A percentile compares a stretch with the other conserved stretches of the same genome.
These are phyloP conservation scores for Mylabris phalerata DNA, from an alignment of 1,140 invertebrate genomes.

Conservation along the genomic window DNA sequence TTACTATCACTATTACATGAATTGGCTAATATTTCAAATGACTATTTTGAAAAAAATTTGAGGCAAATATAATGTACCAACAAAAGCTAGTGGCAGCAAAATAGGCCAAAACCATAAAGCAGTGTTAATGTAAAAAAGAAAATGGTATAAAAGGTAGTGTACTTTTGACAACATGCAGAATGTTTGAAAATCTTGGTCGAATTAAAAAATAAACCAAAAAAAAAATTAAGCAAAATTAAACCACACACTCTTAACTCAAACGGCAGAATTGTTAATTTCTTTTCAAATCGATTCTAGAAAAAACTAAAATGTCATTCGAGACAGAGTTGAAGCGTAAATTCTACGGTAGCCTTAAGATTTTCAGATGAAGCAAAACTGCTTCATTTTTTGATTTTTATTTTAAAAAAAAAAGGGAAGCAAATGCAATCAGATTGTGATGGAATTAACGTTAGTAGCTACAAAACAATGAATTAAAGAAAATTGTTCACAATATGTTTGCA, in stretches of 20 bases:
- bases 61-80: conserved; percentile 15
- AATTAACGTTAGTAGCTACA: conserved; percentile 12
- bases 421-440: conserved; percentile 36
- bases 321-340: conserved; percentile 20
- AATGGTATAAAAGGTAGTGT: conserved; percentile 27
- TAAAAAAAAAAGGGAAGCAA: conserved; percentile 7
- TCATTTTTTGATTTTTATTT: background rate
- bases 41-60: conserved; percentile 8
- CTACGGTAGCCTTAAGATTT: conserved; percentile 24
- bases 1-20: background rate
- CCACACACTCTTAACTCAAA: no score
- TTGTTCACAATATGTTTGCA: conserved; percentile 35
- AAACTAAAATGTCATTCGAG: background rate
- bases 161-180: conserved; percentile 50
- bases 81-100: conserved; percentile 29
- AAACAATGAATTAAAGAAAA: background rate
- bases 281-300: background rate
- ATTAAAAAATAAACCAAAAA: background rate
- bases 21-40: conserved; percentile 10
- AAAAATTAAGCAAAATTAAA: no score
- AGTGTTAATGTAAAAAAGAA: conserved; percentile 31
- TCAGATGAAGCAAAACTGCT: conserved; percentile 9
- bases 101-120: conserved; percentile 37
- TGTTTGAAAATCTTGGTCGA: conserved; percentile 46
- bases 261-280: background rate